Conservation (phyloP, 2,888 invertebrate genomes). For the Aspidiotus rigidus region DNA sequence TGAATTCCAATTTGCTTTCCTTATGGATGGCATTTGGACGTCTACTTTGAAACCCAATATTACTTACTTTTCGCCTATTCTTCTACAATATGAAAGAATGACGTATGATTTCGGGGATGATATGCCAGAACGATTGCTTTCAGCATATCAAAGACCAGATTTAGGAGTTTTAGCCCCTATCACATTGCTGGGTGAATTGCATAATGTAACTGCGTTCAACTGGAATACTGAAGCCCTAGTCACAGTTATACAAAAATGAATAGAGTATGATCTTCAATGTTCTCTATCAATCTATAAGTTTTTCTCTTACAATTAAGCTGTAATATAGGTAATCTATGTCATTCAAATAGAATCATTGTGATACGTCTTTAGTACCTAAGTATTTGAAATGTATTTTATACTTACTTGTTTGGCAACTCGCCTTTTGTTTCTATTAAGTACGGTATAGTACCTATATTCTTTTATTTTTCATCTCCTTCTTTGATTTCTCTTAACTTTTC, state of each 20-base stretch:
- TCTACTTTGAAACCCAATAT: neutral
- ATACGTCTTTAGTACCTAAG: too few relatives aligned
- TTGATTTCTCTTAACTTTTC: too few relatives aligned
- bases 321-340: too few relatives aligned
- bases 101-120: constrained; percentile 10
- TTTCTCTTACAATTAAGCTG: too few relatives aligned
- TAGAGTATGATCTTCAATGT: too few relatives aligned
- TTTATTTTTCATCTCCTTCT: too few relatives aligned
- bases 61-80: constrained; percentile 17
- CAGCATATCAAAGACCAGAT: neutral
- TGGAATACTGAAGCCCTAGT: constrained; percentile 15
- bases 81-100: constrained; percentile 9
- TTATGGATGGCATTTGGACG: constrained; percentile 1
- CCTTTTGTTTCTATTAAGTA: too few relatives aligned
- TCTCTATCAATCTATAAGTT: too few relatives aligned
- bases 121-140: neutral
- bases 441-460: too few relatives aligned
- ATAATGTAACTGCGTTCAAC: neutral
- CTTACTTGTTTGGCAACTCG: too few relatives aligned
- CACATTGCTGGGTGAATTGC: constrained; percentile 11
- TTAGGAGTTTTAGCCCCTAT: constrained; percentile 15
- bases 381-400: too few relatives aligned
- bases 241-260: neutral
- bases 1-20: constrained; percentile 13
- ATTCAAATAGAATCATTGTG: too few relatives aligned